Percentiles rank a stretch among this genome's conserved stretches.
phyloP scores from a whole-genome alignment of 2,113 vertebrate species.

The Rhadina sibilatrix region DNA sequence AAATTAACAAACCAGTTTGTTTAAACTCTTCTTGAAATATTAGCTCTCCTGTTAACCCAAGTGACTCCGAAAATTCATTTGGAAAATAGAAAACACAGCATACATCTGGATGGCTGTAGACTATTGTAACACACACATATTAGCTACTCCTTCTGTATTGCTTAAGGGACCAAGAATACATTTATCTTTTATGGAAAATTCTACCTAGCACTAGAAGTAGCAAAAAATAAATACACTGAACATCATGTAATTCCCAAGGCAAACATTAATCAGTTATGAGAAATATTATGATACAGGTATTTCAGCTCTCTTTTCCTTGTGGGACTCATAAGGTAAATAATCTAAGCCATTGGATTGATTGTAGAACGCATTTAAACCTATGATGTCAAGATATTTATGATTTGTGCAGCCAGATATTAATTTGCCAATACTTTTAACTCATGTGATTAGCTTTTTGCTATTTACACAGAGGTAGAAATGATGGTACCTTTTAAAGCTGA shows the following conservation, averaged over 20 bases:
- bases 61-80: constrained; percentile 42
- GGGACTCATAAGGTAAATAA: constrained; percentile 64
- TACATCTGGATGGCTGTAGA: background rate
- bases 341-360: constrained; percentile 66
- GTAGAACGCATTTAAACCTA: constrained; percentile 62
- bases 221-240: constrained; percentile 70
- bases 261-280: constrained; percentile 70
- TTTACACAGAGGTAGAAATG: constrained; percentile 39
- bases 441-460: constrained; percentile 55
- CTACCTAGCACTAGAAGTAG: constrained; percentile 43
- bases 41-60: constrained; percentile 42
- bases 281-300: constrained; percentile 67
- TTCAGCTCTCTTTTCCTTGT: constrained; percentile 54
- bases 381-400: constrained; percentile 66
- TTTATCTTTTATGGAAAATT: constrained; percentile 63
- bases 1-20: constrained; percentile 49
- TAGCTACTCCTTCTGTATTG: constrained; percentile 21
- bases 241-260: constrained; percentile 69
- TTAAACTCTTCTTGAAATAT: constrained; percentile 57
- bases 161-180: constrained; percentile 59
- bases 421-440: constrained; percentile 56
- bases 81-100: constrained; percentile 15
- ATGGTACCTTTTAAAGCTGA: constrained; percentile 21
- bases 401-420: constrained; percentile 60
- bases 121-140: background rate